Evolutionary conservation across 1,140 invertebrate species (phyloP).

Genomic region (Drosophila guanche): DNA sequence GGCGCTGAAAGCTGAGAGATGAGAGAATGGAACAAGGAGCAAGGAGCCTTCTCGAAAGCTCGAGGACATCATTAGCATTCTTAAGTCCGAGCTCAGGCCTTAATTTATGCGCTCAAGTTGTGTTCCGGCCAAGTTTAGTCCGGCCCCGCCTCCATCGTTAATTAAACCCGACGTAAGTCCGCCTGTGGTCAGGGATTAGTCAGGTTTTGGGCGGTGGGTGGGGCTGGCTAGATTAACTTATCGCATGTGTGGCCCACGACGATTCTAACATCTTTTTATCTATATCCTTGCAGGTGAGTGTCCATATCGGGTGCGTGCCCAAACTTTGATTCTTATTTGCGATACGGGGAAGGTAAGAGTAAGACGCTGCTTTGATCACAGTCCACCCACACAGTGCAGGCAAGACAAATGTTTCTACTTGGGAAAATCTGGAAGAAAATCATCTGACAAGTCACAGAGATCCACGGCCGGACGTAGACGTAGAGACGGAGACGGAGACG

Average conservation of each 20-base stretch:
- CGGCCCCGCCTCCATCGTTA: slow-evolving; percentile 29
- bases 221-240: slow-evolving; percentile 35
- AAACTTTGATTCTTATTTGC: neutral
- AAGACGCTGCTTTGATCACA: slow-evolving; percentile 6
- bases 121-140: slow-evolving; percentile 34
- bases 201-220: neutral
- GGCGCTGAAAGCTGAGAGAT: neutral
- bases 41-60: slow-evolving; percentile 14
- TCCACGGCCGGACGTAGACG: slow-evolving; percentile 8
- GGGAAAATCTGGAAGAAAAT: slow-evolving; percentile 35
- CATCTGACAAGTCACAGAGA: slow-evolving; percentile 14
- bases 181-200: slow-evolving; percentile 41
- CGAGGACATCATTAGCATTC: slow-evolving; percentile 64
- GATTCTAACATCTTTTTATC: slow-evolving; percentile 19
- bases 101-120: slow-evolving; percentile 62
- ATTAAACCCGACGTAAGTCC: slow-evolving; percentile 51
- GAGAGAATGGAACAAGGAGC: slow-evolving; percentile 8
- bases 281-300: slow-evolving; percentile 43
- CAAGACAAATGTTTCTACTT: slow-evolving; percentile 38
- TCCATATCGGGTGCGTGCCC: neutral
- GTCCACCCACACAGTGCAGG: neutral
- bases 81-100: slow-evolving; percentile 47
- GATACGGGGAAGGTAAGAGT: neutral
- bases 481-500: slow-evolving; percentile 1
- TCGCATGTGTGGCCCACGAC: slow-evolving; percentile 13